Evolutionary conservation across 2,797 vertebrate species (phyloP).

Genomic region (Hephaestus fuliginosus): DNA sequence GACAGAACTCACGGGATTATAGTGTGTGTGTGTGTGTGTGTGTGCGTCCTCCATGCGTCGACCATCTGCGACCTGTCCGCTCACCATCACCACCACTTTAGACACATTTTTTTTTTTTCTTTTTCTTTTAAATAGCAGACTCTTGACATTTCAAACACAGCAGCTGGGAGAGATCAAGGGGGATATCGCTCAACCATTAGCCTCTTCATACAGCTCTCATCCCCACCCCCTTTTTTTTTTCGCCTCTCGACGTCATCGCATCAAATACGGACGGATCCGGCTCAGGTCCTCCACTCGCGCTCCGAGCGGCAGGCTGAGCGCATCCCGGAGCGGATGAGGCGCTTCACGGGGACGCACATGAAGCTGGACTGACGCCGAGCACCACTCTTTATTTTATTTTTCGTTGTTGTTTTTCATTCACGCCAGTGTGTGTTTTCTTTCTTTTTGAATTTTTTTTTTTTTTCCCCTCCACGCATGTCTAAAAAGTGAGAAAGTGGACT

Average conservation of each 20-base stretch:
- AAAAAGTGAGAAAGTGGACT: slow-evolving; percentile 26
- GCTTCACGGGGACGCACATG: slow-evolving; percentile 28
- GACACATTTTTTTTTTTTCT: not conserved
- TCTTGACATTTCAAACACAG: slow-evolving; percentile 34
- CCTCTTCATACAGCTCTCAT: slow-evolving; percentile 25
- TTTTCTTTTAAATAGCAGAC: not conserved
- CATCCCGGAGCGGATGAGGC: slow-evolving; percentile 30
- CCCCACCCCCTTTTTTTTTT: slow-evolving; percentile 37
- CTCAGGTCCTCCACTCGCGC: slow-evolving; percentile 56
- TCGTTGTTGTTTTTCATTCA: no score
- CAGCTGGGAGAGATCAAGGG: slow-evolving; percentile 32
- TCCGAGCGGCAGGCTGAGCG: slow-evolving; percentile 51
- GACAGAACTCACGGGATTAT: not conserved
- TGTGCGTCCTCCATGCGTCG: not conserved
- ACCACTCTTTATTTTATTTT: not conserved
- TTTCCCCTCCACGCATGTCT: slow-evolving; percentile 22
- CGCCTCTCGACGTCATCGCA: slow-evolving; percentile 63
- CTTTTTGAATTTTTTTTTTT: no score
- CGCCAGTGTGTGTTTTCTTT: not conserved
- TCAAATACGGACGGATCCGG: slow-evolving; percentile 28
- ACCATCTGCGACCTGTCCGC: slow-evolving; percentile 27
- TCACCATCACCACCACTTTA: slow-evolving; percentile 4
- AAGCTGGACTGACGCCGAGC: slow-evolving; percentile 19
- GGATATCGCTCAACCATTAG: slow-evolving; percentile 36
- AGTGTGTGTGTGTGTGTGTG: not conserved